Base-by-base conservation (phyloP, 2,888 invertebrate genomes). In the Agrenia bidenticulata region DNA sequence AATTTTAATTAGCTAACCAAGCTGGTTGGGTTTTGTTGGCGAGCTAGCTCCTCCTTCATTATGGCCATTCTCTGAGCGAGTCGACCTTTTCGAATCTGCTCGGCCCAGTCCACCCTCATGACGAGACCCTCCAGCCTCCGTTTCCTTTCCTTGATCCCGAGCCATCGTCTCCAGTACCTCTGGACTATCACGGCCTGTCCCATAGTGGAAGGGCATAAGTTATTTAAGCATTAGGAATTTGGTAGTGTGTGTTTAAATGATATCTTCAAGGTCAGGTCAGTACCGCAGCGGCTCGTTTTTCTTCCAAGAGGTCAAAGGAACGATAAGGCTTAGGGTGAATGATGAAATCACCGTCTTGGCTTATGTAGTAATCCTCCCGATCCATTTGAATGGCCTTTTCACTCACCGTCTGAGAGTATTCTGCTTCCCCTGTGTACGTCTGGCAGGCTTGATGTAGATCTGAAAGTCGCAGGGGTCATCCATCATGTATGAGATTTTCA, bases 101-200 rank as follows among this genome's bases (percentile, higher is more conserved):
- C 76, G 2, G 73, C 73, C 73, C 73, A 73, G 45, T 73, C 54
- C 4, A 76, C 70, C 19, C 74, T 49, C 41, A 60, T 68, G 23
- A 74, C 51, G 5, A 76, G 65, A 1, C 68, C 73, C n/a, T 71
- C 64, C 56, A 74, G 54, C 27, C 74, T 51, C 17, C 59, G 51
- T 17, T 65, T 64, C 23, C 70, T 50, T 56, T 75, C 72, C 26
- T 51, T 50, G n/a, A 67, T 64, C 1, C 73, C 75, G 17, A 76
- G 42, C 67, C 68, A 74, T 5, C 72, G 71, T 9, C 76, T 57
- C 73, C 74, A 75, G 50, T 74, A 70, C 19, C 67, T 62, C 62
- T 76, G 76, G 24, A 76, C 74, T 2, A 58, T 70, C 1, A 73
- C 65, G 7, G 70, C 71, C 63, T 74, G 15, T n/a, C n/a, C n/a